These are phyloP conservation scores for Mycetomoellerius zeteki DNA, from an alignment of 1,140 invertebrate species.

Conservation along the genomic window DNA sequence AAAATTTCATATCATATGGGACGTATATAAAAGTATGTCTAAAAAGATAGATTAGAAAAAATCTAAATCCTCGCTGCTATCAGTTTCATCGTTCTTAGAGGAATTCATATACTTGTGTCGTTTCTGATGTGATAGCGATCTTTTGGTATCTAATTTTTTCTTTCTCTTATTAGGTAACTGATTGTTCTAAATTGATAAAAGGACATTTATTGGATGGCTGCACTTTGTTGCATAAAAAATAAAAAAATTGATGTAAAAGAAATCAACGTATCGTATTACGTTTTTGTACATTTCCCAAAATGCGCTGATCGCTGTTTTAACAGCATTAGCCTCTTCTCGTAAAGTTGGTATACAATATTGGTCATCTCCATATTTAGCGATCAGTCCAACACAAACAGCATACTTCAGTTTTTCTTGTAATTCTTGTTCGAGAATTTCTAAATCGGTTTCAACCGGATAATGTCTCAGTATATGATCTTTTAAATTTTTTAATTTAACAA, in stretches of 20 bases:
- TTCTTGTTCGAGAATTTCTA: conserved; percentile 65
- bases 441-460: conserved; percentile 74
- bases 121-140: background rate
- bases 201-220: background rate
- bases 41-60: background rate
- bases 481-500: conserved; percentile 71
- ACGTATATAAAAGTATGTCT: too few relatives aligned
- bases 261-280: conserved; percentile 52
- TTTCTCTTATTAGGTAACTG: background rate
- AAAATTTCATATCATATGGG: too few relatives aligned
- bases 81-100: background rate
- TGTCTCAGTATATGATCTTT: conserved; percentile 65
- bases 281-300: conserved; percentile 78
- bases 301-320: conserved; percentile 68
- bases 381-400: conserved; percentile 76
- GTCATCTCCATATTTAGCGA: conserved; percentile 72
- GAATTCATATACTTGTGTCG: conserved; percentile 4
- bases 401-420: conserved; percentile 73
- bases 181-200: conserved; percentile 40
- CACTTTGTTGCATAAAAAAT: background rate
- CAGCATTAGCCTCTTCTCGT: conserved; percentile 70
- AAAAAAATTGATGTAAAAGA: background rate
- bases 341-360: conserved; percentile 76
- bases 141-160: background rate
- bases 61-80: conserved; percentile 13